phyloP scores from a whole-genome alignment of 1,140 invertebrate species.

The Antheraea mylitta region DNA sequence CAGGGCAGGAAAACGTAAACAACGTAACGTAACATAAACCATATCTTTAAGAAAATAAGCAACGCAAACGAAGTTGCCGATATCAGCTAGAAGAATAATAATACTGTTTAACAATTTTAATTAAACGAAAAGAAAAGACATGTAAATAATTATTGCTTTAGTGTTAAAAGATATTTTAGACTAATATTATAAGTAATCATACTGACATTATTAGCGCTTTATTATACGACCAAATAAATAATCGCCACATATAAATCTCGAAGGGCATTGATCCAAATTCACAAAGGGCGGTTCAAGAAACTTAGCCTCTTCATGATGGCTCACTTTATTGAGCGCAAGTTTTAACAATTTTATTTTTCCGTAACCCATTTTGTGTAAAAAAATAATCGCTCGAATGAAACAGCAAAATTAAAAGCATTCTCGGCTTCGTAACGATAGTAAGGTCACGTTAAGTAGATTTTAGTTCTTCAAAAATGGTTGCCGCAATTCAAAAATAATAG shows the following conservation, averaged over 20 bases:
- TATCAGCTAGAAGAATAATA: no score
- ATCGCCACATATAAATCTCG: slow-evolving; percentile 22
- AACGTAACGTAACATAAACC: no score
- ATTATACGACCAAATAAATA: slow-evolving; percentile 13
- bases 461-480: neutral
- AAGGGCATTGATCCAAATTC: slow-evolving; percentile 25
- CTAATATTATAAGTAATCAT: neutral
- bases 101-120: no score
- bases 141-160: no score
- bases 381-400: slow-evolving; percentile 16
- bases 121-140: no score
- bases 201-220: slow-evolving; percentile 9
- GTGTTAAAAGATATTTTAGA: no score
- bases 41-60: no score
- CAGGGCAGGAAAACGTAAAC: no score
- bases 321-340: slow-evolving; percentile 6
- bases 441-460: neutral
- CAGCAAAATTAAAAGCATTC: neutral
- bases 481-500: neutral
- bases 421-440: neutral
- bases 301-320: slow-evolving; percentile 7
- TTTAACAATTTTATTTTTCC: neutral
- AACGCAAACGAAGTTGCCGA: no score
- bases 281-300: slow-evolving; percentile 5
- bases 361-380: neutral